These are phyloP conservation scores for Dasysyrphus tricinctus DNA, from an alignment of 2,888 invertebrate genomes.

Conservation along the genomic window DNA sequence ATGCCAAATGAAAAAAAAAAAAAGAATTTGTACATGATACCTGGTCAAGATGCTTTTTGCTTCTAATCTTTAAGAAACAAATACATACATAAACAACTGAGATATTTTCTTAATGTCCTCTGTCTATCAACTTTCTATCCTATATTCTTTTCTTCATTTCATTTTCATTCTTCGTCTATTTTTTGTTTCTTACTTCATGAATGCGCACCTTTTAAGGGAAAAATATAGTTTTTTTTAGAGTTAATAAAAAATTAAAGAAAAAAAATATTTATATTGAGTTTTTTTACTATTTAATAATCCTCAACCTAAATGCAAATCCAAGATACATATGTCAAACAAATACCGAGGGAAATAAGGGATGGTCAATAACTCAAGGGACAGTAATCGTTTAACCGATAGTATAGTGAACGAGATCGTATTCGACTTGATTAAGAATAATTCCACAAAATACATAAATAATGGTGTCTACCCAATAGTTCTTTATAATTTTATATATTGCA, in stretches of 20 bases:
- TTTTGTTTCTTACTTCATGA: slow-evolving; percentile 18
- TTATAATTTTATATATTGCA: not conserved
- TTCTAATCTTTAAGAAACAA: not conserved
- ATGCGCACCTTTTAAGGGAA: slow-evolving; percentile 29
- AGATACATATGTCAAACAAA: no score
- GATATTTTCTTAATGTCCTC: slow-evolving; percentile 33
- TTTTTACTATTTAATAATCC: not conserved
- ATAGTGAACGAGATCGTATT: no score
- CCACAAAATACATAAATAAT: no score
- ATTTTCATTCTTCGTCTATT: slow-evolving; percentile 46
- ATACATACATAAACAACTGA: slow-evolving; percentile 17
- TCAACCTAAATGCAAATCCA: no score
- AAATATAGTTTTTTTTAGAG: slow-evolving; percentile 48
- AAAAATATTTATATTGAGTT: no score
- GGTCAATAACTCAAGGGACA: no score
- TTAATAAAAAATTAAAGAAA: slow-evolving; percentile 31
- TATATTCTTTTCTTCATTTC: slow-evolving; percentile 36
- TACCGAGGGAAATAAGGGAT: no score
- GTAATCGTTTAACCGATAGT: no score
- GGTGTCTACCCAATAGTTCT: no score
- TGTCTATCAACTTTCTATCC: slow-evolving; percentile 44
- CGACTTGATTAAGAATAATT: no score
- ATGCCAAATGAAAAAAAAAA: slow-evolving; percentile 37
- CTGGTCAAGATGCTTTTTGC: slow-evolving; percentile 60
- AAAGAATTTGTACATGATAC: slow-evolving; percentile 54